Evolutionary conservation across 2,113 vertebrate genomes (phyloP).

Genomic region (Ptilonorhynchus violaceus): DNA sequence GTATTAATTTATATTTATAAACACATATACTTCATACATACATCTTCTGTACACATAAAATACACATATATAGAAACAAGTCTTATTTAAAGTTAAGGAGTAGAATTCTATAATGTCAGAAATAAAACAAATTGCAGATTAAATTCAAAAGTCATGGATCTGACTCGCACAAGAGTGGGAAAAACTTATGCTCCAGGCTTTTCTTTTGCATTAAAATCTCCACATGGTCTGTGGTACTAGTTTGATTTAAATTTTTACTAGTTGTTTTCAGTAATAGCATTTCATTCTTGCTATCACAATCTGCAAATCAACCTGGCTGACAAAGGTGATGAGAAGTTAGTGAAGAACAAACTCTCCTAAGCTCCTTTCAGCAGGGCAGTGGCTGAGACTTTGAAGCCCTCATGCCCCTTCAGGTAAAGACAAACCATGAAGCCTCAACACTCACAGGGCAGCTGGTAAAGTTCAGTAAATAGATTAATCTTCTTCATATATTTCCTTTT

Average conservation of each 20-base stretch:
- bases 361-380: background rate
- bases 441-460: background rate
- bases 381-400: background rate
- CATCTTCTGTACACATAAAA: background rate
- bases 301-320: background rate
- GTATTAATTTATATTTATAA: background rate
- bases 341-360: background rate
- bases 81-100: background rate
- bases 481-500: background rate
- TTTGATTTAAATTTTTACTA: background rate
- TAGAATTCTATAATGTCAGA: background rate
- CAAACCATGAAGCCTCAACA: background rate
- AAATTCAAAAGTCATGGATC: background rate
- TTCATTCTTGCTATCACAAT: background rate
- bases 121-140: background rate
- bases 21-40: background rate
- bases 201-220: background rate
- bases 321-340: background rate
- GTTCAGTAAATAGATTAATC: background rate
- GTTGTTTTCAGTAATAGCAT: background rate
- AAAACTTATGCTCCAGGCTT: background rate
- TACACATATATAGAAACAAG: background rate
- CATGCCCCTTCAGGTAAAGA: background rate
- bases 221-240: background rate
- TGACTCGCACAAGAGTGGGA: background rate